Evolutionary conservation across 2,113 vertebrate species (phyloP).

Genomic region (Vimba vimba): DNA sequence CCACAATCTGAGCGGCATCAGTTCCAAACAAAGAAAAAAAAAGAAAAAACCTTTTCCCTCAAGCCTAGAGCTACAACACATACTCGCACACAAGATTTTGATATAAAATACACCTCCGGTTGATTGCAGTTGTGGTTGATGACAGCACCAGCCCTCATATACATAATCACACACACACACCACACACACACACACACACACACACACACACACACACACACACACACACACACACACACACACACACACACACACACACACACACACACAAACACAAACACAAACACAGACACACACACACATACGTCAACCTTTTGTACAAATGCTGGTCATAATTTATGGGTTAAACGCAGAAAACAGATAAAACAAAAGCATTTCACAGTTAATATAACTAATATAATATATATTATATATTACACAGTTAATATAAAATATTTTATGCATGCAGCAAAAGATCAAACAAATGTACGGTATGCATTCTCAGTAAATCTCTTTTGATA

Average conservation of each 20-base stretch:
- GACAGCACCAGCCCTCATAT: conserved; percentile 53
- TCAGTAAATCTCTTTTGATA: neutral
- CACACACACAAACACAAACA: too few relatives aligned
- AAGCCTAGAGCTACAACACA: conserved; percentile 11
- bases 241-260: too few relatives aligned
- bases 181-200: too few relatives aligned
- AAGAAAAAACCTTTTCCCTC: neutral
- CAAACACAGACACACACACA: too few relatives aligned
- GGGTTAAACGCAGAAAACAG: neutral
- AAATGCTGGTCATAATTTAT: neutral
- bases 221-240: conserved; percentile 28
- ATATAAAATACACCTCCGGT: conserved; percentile 23
- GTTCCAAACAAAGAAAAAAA: neutral
- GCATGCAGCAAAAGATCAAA: conserved; percentile 10
- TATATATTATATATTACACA: too few relatives aligned
- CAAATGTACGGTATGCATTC: neutral
- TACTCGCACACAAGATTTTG: neutral
- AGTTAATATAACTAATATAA: neutral
- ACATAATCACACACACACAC: neutral
- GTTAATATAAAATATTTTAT: too few relatives aligned
- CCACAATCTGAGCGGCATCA: neutral
- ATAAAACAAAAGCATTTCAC: neutral
- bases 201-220: neutral
- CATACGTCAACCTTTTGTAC: neutral
- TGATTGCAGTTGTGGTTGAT: conserved; percentile 35